These are phyloP conservation scores for Aethes cnicana DNA, from an alignment of 2,888 invertebrate genomes.

Conservation along the genomic window DNA sequence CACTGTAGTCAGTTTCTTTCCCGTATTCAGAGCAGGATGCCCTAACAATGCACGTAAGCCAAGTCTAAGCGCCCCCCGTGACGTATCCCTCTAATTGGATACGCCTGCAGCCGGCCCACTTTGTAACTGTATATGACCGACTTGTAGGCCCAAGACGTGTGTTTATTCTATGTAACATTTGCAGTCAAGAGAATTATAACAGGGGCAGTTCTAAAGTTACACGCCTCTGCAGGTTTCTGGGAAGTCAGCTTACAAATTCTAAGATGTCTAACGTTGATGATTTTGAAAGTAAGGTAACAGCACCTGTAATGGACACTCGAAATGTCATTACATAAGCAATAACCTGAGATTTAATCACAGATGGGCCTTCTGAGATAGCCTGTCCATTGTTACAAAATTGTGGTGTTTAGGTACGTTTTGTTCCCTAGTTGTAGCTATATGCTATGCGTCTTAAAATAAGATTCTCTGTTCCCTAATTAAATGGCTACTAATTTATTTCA, in stretches of 20 bases:
- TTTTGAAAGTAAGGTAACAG: too few species aligned
- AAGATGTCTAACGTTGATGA: neutral
- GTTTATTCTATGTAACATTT: neutral
- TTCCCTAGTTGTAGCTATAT: too few species aligned
- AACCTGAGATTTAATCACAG: too few species aligned
- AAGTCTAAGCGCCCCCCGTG: constrained; percentile 36
- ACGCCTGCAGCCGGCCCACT: constrained; percentile 43
- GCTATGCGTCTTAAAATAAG: too few species aligned
- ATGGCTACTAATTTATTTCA: too few species aligned
- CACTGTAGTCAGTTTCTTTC: constrained; percentile 9
- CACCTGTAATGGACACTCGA: too few species aligned
- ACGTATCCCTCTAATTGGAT: constrained; percentile 54
- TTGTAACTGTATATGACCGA: constrained; percentile 43
- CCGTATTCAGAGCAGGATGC: constrained; percentile 23
- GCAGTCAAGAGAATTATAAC: neutral
- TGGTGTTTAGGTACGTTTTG: too few species aligned
- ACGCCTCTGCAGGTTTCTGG: neutral
- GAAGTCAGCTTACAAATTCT: neutral
- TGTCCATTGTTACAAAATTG: too few species aligned
- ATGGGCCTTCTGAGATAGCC: too few species aligned
- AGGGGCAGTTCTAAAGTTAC: neutral
- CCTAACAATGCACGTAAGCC: constrained; percentile 41
- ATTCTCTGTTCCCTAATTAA: too few species aligned
- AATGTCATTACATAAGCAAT: too few species aligned
- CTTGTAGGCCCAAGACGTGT: constrained; percentile 25